Base-by-base conservation (phyloP, 2,113 vertebrate species). In the Nothocercus julius region DNA sequence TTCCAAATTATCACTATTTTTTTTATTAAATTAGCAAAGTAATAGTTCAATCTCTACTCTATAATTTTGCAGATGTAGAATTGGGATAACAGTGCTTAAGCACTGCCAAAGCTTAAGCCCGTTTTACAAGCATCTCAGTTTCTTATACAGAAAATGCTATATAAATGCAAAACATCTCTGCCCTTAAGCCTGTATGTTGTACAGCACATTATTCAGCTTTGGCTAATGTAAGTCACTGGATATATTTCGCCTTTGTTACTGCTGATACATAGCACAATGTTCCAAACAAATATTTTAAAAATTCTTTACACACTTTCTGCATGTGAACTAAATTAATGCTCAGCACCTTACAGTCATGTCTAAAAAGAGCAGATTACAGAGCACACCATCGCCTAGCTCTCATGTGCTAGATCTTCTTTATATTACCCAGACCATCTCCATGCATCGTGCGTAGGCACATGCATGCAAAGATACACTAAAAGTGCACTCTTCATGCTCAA, bases 111-210 rank as follows among this genome's bases (percentile, higher is more conserved):
- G 25, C 40, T 91, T 74, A 73, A 84, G 7, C 15, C 4, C 44
- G 9, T 45, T 92, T 78, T 40, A 42, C 56, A 95, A 84, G 38
- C 30, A n/a, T 40, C 58, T 34, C 72, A 42, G 7, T 1, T 69
- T 66, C 70, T 73, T 80, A 5, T 24, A 40, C 11, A 3, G 1
- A 87, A 38, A 73, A 13, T 15, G 20, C n/a, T 59, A 73, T 73
- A 82, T 79, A 93, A 95, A 95, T 76, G 61, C 84, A 92, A 93
- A 89, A 44, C 45, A 54, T 34, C 18, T 79, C 8, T 1, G 22
- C 69, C 19, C 76, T 69, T 24, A 68, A 72, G 53, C 58, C 15
- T 9, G 53, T n/a, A 68, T 32, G 45, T 32, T 18, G 9, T 15
- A 61, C 58, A 93, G 47, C 21, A 64, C 28, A 30, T 88, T 89